These are phyloP conservation scores for Micropoecilia bifurca DNA, from an alignment of 2,797 vertebrate species.

Conservation along the genomic window DNA sequence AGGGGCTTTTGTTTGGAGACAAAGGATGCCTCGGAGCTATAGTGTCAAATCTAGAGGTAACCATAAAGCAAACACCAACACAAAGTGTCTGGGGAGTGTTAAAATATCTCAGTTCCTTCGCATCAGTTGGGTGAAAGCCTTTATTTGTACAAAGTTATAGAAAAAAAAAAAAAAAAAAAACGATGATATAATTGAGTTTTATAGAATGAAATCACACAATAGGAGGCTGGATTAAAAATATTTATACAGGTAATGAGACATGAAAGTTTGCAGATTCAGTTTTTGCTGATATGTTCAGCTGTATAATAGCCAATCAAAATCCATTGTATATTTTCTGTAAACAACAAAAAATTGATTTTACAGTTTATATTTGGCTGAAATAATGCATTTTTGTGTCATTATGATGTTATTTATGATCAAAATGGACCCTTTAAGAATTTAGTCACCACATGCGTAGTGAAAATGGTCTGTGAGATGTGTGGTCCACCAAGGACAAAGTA, in stretches of 20 bases:
- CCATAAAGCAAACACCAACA: constrained; percentile 63
- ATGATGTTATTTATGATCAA: background rate
- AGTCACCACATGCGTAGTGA: background rate
- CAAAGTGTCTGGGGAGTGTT: constrained; percentile 55
- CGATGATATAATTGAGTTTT: background rate
- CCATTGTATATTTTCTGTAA: background rate
- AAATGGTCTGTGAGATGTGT: background rate
- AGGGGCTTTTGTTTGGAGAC: constrained; percentile 70
- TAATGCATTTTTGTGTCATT: background rate
- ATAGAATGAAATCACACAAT: background rate
- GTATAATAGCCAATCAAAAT: background rate
- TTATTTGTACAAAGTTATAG: constrained; percentile 11
- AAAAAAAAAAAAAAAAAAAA: background rate
- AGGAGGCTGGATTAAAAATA: background rate
- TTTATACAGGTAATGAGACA: background rate
- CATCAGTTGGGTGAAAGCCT: constrained; percentile 54
- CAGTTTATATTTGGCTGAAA: background rate
- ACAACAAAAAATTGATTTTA: background rate
- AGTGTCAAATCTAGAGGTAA: constrained; percentile 74
- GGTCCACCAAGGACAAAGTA: background rate
- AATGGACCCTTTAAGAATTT: background rate
- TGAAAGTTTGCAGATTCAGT: background rate
- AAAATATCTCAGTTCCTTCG: constrained; percentile 59
- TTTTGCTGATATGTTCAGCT: background rate
- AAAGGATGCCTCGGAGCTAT: constrained; percentile 76